These are phyloP conservation scores for Psilopsiagon aymara DNA, from an alignment of 2,113 vertebrate genomes.

Conservation along the genomic window DNA sequence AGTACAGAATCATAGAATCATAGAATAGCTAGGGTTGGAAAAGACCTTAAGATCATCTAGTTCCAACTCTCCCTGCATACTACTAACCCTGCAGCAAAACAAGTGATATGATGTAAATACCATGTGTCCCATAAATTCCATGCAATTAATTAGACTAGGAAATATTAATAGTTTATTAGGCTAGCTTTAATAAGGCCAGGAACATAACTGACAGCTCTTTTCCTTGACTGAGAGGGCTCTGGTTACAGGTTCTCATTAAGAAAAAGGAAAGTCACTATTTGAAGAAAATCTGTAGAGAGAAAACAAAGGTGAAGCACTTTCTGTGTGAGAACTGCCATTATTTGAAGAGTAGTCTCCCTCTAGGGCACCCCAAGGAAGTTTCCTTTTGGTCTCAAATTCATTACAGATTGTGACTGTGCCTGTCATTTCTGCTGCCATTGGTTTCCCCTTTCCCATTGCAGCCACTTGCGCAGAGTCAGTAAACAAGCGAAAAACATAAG, in stretches of 20 bases:
- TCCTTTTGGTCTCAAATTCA: background rate
- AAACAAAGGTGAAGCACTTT: background rate
- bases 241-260: background rate
- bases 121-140: background rate
- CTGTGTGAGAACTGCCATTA: background rate
- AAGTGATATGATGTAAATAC: background rate
- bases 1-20: background rate
- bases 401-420: conserved; percentile 24
- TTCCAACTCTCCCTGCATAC: no score
- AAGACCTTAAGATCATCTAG: no score
- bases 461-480: background rate
- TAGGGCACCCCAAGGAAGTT: background rate
- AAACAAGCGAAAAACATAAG: background rate
- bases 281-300: background rate
- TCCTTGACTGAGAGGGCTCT: background rate
- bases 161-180: background rate
- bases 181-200: background rate
- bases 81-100: background rate
- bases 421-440: background rate
- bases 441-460: background rate
- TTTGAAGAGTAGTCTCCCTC: background rate
- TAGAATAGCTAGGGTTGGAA: no score
- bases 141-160: background rate
- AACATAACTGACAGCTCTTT: background rate
- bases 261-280: background rate